A percentile compares a stretch with the other conserved stretches of the same genome.
Evolutionary conservation across 1,140 invertebrate species (phyloP).

Genomic region (Bilobella aurantiaca): DNA sequence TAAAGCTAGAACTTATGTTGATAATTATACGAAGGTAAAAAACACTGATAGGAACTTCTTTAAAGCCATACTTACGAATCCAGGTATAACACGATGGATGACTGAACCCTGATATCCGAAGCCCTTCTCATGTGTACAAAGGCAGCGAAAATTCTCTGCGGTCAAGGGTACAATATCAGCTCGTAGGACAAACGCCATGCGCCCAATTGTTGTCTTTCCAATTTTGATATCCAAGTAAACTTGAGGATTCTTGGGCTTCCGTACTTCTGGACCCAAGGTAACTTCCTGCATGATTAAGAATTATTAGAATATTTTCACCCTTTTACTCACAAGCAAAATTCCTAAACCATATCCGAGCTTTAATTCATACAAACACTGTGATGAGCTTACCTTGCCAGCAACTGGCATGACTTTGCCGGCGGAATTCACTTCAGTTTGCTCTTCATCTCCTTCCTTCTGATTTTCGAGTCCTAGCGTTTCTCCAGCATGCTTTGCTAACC

Average conservation of each 20-base stretch:
- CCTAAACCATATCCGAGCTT: too few relatives aligned
- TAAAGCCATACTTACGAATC: slow-evolving; percentile 67
- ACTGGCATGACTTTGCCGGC: too few relatives aligned
- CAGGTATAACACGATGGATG: slow-evolving; percentile 88
- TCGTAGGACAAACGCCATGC: slow-evolving; percentile 76
- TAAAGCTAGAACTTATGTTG: too few relatives aligned
- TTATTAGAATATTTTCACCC: too few relatives aligned
- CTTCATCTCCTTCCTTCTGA: slow-evolving; percentile 16
- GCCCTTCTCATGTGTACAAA: slow-evolving; percentile 92
- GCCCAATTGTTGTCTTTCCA: slow-evolving; percentile 67
- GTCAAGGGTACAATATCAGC: slow-evolving; percentile 89
- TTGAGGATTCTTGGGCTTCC: slow-evolving; percentile 62
- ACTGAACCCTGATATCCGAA: slow-evolving; percentile 81
- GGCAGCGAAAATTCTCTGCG: slow-evolving; percentile 82
- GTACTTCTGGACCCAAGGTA: slow-evolving; percentile 22
- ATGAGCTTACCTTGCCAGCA: too few relatives aligned
- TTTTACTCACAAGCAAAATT: too few relatives aligned
- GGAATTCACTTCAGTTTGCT: too few relatives aligned
- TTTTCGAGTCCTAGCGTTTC: slow-evolving; percentile 55
- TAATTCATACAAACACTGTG: too few relatives aligned
- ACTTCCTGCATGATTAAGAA: too few relatives aligned
- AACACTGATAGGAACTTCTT: too few relatives aligned
- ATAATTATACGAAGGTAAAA: too few relatives aligned
- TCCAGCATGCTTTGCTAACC: slow-evolving; percentile 89
- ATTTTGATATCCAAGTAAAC: slow-evolving; percentile 86